Conservation (phyloP, 2,888 invertebrate species). For the Netelia fuscicornis region DNA sequence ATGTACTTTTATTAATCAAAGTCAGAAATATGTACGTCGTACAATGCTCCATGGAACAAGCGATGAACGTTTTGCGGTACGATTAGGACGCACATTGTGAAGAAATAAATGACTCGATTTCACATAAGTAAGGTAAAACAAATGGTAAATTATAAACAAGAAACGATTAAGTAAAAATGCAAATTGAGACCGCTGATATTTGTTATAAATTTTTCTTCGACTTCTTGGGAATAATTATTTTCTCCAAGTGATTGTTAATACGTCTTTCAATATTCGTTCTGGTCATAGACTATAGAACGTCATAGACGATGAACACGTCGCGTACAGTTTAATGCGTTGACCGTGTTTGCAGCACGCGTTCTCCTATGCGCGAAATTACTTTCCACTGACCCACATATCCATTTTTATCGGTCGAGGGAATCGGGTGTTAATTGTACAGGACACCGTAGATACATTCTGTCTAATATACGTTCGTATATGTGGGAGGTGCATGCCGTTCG, state of each 20-base stretch:
- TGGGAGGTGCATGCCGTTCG: background rate
- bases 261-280: constrained; percentile 9
- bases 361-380: constrained; percentile 65
- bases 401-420: constrained; percentile 57
- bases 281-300: constrained; percentile 21
- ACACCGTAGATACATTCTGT: constrained; percentile 13
- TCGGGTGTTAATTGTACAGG: constrained; percentile 57
- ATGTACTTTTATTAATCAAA: no score
- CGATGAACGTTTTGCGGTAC: constrained; percentile 28
- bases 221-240: no score
- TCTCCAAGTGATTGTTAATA: no score
- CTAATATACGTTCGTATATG: background rate
- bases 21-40: background rate
- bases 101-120: constrained; percentile 37
- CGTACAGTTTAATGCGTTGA: constrained; percentile 51
- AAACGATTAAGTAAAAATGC: background rate
- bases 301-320: constrained; percentile 17
- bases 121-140: constrained; percentile 31
- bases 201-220: no score
- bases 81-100: background rate
- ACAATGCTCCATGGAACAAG: constrained; percentile 1
- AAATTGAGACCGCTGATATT: no score
- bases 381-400: constrained; percentile 68
- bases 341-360: constrained; percentile 49
- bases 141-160: background rate